Evolutionary conservation across 1,140 invertebrate species (phyloP).

Genomic region (Teleogryllus occipitalis): DNA sequence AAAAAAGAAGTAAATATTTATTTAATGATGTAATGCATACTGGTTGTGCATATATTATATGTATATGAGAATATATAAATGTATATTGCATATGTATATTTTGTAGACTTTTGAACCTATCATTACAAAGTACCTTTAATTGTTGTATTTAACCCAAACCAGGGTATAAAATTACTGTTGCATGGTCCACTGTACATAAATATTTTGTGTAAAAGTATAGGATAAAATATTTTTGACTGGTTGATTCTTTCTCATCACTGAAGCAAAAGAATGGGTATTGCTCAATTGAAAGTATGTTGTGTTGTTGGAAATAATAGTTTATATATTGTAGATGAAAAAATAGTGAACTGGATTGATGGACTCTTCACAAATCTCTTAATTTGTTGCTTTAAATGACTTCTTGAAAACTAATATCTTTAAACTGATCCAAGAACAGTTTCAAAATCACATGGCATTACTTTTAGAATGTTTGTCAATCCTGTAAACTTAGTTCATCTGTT

Average conservation of each 20-base stretch:
- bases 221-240: background rate
- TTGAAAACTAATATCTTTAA: no score
- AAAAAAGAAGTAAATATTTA: background rate
- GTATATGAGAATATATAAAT: background rate
- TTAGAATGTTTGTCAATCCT: background rate
- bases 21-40: background rate
- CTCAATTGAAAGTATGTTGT: background rate
- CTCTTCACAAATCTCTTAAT: no score
- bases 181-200: background rate
- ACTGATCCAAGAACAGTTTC: no score
- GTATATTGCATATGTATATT: background rate
- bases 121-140: background rate
- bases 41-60: background rate
- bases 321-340: background rate
- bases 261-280: background rate
- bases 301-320: background rate
- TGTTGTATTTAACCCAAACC: background rate
- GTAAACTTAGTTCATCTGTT: background rate
- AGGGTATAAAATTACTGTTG: background rate
- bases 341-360: background rate
- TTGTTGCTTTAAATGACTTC: no score
- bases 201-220: background rate
- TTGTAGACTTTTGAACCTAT: conserved; percentile 1
- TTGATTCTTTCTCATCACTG: background rate
- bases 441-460: no score